Percentiles rank a stretch among this genome's conserved stretches.
phyloP scores from a whole-genome alignment of 2,113 vertebrate species.

The Anas platyrhynchos region DNA sequence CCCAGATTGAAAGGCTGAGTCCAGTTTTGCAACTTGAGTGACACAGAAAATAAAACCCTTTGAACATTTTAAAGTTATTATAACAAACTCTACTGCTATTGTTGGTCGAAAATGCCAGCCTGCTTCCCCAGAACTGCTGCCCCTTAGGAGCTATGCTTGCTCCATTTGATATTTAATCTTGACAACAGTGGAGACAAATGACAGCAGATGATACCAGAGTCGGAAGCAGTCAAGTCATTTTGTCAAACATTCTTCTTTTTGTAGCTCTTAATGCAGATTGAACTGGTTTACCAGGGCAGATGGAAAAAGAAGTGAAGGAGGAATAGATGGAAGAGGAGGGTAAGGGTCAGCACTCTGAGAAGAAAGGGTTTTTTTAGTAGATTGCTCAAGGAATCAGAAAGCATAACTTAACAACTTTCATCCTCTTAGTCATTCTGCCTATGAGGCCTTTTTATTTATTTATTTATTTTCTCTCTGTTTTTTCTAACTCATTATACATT shows the following conservation, averaged over 20 bases:
- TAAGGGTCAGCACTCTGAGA: neutral
- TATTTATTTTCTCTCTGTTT: neutral
- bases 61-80: neutral
- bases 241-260: neutral
- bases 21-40: neutral
- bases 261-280: slow-evolving; percentile 1
- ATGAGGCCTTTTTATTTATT: neutral
- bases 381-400: neutral
- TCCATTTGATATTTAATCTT: slow-evolving; percentile 18
- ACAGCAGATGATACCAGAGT: neutral
- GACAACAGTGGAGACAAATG: neutral
- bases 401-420: neutral
- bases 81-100: neutral
- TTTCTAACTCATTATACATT: neutral
- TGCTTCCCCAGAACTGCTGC: neutral
- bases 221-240: neutral
- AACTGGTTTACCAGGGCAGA: neutral
- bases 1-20: neutral
- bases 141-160: neutral
- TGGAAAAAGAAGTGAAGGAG: neutral
- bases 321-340: neutral
- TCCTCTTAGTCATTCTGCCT: neutral
- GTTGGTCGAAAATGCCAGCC: neutral
- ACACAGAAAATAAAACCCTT: neutral
- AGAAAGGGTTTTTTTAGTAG: neutral